Evolutionary conservation across 2,113 vertebrate genomes (phyloP).

Genomic region (Setophaga petechia): DNA sequence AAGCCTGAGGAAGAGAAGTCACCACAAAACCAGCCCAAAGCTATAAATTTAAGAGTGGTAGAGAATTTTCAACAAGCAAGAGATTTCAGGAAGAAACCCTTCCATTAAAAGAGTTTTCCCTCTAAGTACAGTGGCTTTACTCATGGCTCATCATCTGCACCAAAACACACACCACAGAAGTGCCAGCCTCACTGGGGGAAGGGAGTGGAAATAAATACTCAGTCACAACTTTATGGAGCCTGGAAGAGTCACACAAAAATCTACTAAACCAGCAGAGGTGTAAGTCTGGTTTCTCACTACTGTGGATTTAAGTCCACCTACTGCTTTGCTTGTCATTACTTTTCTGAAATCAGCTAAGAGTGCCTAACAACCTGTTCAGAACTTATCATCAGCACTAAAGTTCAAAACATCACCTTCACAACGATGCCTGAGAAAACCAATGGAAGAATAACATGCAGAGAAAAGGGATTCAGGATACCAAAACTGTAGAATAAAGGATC

Average conservation of each 20-base stretch:
- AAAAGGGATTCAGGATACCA: not conserved
- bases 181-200: not conserved
- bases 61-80: not conserved
- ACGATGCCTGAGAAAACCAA: not conserved
- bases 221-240: not conserved
- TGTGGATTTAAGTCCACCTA: not conserved
- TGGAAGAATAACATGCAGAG: not conserved
- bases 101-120: not conserved
- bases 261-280: not conserved
- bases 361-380: not conserved
- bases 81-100: not conserved
- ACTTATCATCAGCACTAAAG: not conserved
- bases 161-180: not conserved
- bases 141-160: not conserved
- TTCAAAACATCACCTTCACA: not conserved
- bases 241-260: not conserved
- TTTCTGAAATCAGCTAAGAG: not conserved
- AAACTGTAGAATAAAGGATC: not conserved
- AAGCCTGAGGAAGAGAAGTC: not conserved
- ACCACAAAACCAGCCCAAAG: not conserved
- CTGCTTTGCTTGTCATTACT: not conserved
- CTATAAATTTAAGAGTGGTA: not conserved
- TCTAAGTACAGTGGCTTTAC: not conserved
- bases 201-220: not conserved
- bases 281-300: not conserved